Evolutionary conservation across 2,797 vertebrate genomes (phyloP).

Genomic region (Pangasius larnaudii): DNA sequence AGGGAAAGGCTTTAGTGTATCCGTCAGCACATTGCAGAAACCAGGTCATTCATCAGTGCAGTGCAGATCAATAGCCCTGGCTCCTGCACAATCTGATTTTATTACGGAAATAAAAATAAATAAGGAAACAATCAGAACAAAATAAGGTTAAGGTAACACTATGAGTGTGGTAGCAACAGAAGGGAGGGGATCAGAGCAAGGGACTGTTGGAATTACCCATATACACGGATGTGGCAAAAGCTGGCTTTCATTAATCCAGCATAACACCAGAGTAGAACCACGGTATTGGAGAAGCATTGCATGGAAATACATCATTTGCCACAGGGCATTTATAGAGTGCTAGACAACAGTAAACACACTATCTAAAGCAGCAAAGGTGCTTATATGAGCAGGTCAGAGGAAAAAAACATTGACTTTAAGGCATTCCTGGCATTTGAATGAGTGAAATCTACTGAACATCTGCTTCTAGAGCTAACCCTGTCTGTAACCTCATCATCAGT

Average conservation of each 20-base stretch:
- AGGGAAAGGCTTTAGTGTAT: slow-evolving; percentile 61
- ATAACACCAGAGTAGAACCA: neutral
- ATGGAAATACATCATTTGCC: slow-evolving; percentile 12
- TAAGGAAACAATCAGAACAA: slow-evolving; percentile 57
- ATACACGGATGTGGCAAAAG: slow-evolving; percentile 22
- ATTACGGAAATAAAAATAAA: slow-evolving; percentile 63
- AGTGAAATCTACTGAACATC: neutral
- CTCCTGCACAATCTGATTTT: slow-evolving; percentile 60
- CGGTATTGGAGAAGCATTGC: slow-evolving; percentile 12
- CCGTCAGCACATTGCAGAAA: slow-evolving; percentile 61
- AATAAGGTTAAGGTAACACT: slow-evolving; percentile 49
- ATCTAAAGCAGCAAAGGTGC: neutral
- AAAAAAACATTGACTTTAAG: neutral
- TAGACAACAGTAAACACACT: neutral
- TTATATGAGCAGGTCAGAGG: neutral
- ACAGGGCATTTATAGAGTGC: neutral
- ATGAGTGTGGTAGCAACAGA: neutral
- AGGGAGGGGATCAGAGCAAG: neutral
- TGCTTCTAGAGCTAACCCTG: neutral
- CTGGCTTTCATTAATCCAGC: neutral
- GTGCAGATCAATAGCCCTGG: slow-evolving; percentile 56
- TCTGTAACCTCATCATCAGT: neutral
- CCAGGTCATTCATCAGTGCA: slow-evolving; percentile 65
- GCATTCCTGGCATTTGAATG: neutral
- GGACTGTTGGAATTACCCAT: neutral